Evolutionary conservation across 2,888 invertebrate species (phyloP), one percentile per base, ranked within the genome.

Genomic region (Agriopis marginaria): DNA sequence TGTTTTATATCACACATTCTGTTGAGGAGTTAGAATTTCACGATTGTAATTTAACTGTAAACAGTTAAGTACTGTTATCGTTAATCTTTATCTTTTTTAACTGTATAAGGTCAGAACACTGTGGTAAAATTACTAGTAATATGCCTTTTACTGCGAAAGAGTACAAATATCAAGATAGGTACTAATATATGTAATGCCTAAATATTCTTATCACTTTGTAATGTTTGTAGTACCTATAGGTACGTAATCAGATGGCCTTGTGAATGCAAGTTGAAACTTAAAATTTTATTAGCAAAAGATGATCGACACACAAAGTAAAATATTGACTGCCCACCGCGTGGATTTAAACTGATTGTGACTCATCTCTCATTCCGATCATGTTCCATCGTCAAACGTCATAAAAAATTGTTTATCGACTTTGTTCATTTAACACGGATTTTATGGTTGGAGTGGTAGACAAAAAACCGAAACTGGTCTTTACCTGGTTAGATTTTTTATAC

Each of bases 151-250:
- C 5, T 54, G 39, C n/a, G 8, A 9, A 39, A n/a, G 51, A 32
- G 32, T 32, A 32, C 32, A 32, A 5, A 32, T 32, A 32, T 32
- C 5, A 32, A 32, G 32, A 32, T 32, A 32, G 4, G 2, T 40
- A 54, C 39, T 40, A 4, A 54, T 40, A 54, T n/a, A 40, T 14
- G 40, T 39, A 40, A 40, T 40, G 39, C 6, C n/a, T n/a, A 39
- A 40, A 40, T 40, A 40, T 54, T 54, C 54, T 54, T 54, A 54
- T 54, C 54, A 54, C n/a, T 12, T 12, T 51, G 0, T 51, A 8
- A 51, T 23, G 23, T 51, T 51, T 23, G 51, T 51, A 17, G 17
- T 51, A 23, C 17, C 17, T 23, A 9, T 51, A n/a, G n/a, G n/a
- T n/a, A 23, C 51, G 3, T 23, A 51, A 8, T 51, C 10, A 23